phyloP scores from a whole-genome alignment of 2,797 vertebrate genomes.

The Chelidonichthys spinosus region DNA sequence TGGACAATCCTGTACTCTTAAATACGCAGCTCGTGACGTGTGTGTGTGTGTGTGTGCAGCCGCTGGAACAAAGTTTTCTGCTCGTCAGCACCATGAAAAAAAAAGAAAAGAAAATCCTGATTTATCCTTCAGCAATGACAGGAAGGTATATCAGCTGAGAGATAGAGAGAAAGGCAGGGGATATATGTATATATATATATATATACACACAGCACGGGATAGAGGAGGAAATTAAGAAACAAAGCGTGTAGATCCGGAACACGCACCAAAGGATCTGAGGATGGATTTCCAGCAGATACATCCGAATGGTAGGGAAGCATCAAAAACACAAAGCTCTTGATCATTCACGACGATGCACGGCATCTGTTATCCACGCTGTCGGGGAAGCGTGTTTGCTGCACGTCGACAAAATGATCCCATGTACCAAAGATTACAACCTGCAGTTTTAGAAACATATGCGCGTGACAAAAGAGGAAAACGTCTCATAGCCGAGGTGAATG shows the following conservation, averaged over 20 bases:
- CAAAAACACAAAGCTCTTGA: conserved; percentile 55
- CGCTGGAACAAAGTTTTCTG: conserved; percentile 67
- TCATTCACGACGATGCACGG: conserved; percentile 28
- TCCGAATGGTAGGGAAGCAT: conserved; percentile 41
- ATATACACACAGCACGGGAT: neutral
- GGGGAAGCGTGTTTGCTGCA: conserved; percentile 42
- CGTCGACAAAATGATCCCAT: conserved; percentile 44
- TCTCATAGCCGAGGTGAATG: neutral
- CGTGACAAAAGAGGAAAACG: conserved; percentile 4
- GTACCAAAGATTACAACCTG: conserved; percentile 27
- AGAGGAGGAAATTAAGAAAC: conserved; percentile 36
- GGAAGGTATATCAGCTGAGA: conserved; percentile 61
- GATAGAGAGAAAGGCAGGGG: conserved; percentile 36
- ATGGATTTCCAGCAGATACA: conserved; percentile 42
- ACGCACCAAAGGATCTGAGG: conserved; percentile 42
- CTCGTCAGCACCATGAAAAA: conserved; percentile 70
- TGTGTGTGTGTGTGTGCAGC: conserved; percentile 40
- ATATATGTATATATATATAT: conserved; percentile 8
- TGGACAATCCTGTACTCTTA: conserved; percentile 35
- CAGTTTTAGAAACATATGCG: conserved; percentile 14
- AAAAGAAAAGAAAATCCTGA: conserved; percentile 47
- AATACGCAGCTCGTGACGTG: conserved; percentile 23
- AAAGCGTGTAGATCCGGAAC: conserved; percentile 31
- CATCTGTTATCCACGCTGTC: conserved; percentile 59
- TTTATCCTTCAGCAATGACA: conserved; percentile 73